phyloP scores from a whole-genome alignment of 2,888 invertebrate species.

The Plutella xylostella region DNA sequence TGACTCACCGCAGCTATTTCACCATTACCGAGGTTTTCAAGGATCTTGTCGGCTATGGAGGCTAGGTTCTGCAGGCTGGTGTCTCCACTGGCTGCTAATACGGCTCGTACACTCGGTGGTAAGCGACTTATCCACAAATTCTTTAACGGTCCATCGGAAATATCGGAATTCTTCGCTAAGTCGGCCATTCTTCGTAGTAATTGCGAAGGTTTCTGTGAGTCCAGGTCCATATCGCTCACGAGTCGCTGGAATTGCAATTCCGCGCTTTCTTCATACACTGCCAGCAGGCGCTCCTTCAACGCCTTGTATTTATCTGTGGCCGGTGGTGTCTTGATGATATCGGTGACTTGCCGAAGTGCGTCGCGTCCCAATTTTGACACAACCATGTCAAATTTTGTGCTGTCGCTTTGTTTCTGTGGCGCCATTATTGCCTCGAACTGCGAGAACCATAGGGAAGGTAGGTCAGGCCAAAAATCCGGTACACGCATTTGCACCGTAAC shows the following conservation, averaged over 20 bases:
- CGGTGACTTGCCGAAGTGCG: no score
- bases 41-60: constrained; percentile 9
- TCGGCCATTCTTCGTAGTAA: no score
- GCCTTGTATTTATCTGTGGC: no score
- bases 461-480: constrained; percentile 9
- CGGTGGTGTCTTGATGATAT: no score
- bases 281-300: no score
- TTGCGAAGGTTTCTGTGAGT: constrained; percentile 10
- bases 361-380: no score
- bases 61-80: constrained; percentile 8
- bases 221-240: constrained; percentile 9
- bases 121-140: constrained; percentile 5
- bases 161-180: neutral
- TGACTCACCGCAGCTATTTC: constrained; percentile 1
- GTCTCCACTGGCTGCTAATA: no score
- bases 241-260: constrained; percentile 7
- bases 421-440: constrained; percentile 5
- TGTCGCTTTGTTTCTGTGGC: constrained; percentile 8
- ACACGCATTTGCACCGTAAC: neutral
- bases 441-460: no score
- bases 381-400: constrained; percentile 1
- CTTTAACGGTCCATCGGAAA: neutral
- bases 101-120: no score
- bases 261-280: constrained; percentile 6
- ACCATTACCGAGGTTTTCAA: no score